Conservation (phyloP, 2,888 invertebrate species). For the Agrochola macilenta region DNA sequence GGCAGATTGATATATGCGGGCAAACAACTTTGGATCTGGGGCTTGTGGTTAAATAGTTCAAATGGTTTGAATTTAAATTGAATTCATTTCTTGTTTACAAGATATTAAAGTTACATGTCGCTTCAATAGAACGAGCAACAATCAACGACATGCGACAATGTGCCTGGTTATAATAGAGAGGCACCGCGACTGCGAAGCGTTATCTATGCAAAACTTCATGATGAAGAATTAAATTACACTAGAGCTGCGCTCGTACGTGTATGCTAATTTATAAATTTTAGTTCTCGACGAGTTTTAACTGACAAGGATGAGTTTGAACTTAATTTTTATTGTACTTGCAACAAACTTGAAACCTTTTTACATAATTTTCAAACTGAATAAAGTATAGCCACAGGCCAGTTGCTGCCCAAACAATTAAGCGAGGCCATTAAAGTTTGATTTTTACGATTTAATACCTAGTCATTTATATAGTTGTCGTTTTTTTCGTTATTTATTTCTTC, state of each 20-base stretch:
- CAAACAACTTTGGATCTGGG: conserved; percentile 6
- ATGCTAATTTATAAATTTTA: conserved; percentile 37
- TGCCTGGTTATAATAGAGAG: conserved; percentile 22
- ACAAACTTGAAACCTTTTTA: background rate
- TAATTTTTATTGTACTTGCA: background rate
- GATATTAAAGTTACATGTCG: conserved; percentile 8
- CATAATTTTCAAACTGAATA: background rate
- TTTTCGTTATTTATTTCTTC: background rate
- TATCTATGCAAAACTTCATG: conserved; percentile 51
- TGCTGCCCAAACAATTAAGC: background rate
- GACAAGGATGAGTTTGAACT: background rate
- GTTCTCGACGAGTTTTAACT: conserved; percentile 6
- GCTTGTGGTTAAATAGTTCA: background rate
- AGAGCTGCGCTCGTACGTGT: conserved; percentile 45
- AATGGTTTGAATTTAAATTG: background rate
- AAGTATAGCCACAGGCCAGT: background rate
- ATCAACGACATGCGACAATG: conserved; percentile 19
- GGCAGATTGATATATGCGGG: background rate
- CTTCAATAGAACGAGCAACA: conserved; percentile 31
- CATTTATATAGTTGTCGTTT: background rate
- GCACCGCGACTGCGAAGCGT: conserved; percentile 32
- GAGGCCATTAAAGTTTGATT: background rate
- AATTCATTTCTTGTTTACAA: conserved; percentile 5
- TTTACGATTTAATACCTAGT: background rate
- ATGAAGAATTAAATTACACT: conserved; percentile 54